Evolutionary conservation across 2,888 invertebrate genomes (phyloP), one percentile per base, ranked within the genome.

Genomic region (Drosophila demipolita): DNA sequence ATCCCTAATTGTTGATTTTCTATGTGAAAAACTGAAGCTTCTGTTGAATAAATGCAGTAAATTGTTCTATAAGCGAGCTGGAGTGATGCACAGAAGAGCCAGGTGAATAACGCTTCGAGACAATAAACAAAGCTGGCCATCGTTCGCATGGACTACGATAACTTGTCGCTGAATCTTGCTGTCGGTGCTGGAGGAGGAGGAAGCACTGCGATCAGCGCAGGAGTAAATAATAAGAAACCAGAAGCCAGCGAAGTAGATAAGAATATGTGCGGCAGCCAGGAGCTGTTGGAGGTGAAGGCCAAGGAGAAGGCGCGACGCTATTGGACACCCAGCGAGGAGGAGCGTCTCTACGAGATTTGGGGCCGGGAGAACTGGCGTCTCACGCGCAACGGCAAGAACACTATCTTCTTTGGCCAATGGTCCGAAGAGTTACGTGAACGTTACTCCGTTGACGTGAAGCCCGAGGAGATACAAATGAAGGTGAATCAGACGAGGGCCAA

Each of bases 401-500:
- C 92, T 0, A 76, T 91, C 40, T 90, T 80, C 60, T 91, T 91
- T 72, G 90, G 73, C 9, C 69, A 90, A 20, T 91, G 91, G 91
- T 79, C 91, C 0, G 89, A 89, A 32, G 91, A 91, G 65, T 63
- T 91, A 59, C 87, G 78, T 11, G 91, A 90, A 15, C 85, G 89
- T 1, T 90, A 80, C 54, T 64, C 76, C 0, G 89, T 92, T 3
- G 92, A 92, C 45, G 89, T 92, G 1, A 92, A 91, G 48, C 87
- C 90, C 2, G 91, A 92, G 60, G 91, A 91, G 49, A 85, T 91
- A 32, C 91, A 91, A 65, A 89, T 90, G 70, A 91, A 91, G 70
- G 91, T 91, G 29, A 91, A 91, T 67, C 92, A 92, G 75, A 92
- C 91, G 5, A 82, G 92, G 35, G 91, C 91, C 5, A 91, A 92